Conservation (phyloP, 2,113 vertebrate genomes). For the Salvator merianae region DNA sequence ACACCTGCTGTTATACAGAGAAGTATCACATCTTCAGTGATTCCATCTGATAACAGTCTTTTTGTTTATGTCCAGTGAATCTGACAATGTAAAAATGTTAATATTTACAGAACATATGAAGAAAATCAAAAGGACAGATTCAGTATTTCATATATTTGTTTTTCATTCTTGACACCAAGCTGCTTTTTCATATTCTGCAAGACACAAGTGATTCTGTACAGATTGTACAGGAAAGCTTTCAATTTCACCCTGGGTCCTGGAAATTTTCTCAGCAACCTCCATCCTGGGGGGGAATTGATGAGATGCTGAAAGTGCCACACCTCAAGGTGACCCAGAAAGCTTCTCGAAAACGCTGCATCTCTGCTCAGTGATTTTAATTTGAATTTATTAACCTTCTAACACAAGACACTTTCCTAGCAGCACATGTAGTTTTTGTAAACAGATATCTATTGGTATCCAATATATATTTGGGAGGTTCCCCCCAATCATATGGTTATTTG, state of each 20-base stretch:
- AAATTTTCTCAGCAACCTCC: conserved; percentile 45
- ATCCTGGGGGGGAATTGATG: conserved; percentile 50
- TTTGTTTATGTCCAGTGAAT: background rate
- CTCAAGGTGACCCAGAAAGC: conserved; percentile 61
- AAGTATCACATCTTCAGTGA: background rate
- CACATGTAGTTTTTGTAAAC: conserved; percentile 28
- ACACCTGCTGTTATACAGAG: background rate
- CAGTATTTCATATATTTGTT: conserved; percentile 15
- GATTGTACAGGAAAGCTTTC: conserved; percentile 24
- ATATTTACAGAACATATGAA: background rate
- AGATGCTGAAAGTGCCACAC: conserved; percentile 53
- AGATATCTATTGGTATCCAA: background rate
- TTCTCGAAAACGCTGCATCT: conserved; percentile 38
- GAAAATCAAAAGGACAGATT: background rate
- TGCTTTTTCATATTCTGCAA: conserved; percentile 46
- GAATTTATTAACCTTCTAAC: conserved; percentile 60
- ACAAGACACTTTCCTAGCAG: conserved; percentile 23
- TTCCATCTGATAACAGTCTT: background rate
- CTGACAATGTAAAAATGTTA: background rate
- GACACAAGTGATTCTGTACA: conserved; percentile 44
- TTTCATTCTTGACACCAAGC: conserved; percentile 4
- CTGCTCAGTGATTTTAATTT: conserved; percentile 57
- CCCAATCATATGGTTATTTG: conserved; percentile 28
- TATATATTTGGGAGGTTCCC: background rate
- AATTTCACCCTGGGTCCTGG: conserved; percentile 30